Evolutionary conservation across 2,888 invertebrate species (phyloP), one percentile per base, ranked within the genome.

Genomic region (Watsonalla cultraria): DNA sequence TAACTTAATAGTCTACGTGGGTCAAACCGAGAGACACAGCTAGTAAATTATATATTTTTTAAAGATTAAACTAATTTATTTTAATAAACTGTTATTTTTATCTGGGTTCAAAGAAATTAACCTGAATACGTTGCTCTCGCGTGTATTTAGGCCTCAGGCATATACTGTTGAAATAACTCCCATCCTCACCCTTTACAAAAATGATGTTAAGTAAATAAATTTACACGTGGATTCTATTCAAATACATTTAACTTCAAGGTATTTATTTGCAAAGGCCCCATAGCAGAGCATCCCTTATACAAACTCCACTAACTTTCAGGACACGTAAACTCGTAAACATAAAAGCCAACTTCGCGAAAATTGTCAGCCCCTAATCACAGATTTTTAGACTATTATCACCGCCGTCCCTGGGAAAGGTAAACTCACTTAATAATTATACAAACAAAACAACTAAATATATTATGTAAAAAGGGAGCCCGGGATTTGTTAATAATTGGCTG

Each of bases 241-340:
- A 45, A 52, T 35, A 51, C 46, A 54, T 46, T 49, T 53, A 46
- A 46, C 49, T 52, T 51, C 48, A 54, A 24, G 24, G 24, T 4
- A 51, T 50, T 52, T 51, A 54, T 54, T 54, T 46, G 34, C 45
- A 54, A 49, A 50, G 51, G 45, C 51, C 37, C 45, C 52, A 52
- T 47, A 51, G 54, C 58, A 52, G 46, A 52, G 53, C 52, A 54
- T 52, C 55, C 51, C 54, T 52, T 54, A 54, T 58, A 54, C 53
- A 55, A 57, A 58, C 54, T 59, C 53, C 51, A 48, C 60, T 72
- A 72, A 74, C 68, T 78, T 78, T 71, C 78, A 70, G 70, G 63
- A 72, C 80, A 82, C 80, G 80, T 80, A 78, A 78, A 70, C 74
- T 76, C 71, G 74, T 80, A 75, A 80, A 80, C 76, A 76, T 80